Base-by-base conservation (phyloP, 2,797 vertebrate genomes). In the Enteromius afrohamiltoni region DNA sequence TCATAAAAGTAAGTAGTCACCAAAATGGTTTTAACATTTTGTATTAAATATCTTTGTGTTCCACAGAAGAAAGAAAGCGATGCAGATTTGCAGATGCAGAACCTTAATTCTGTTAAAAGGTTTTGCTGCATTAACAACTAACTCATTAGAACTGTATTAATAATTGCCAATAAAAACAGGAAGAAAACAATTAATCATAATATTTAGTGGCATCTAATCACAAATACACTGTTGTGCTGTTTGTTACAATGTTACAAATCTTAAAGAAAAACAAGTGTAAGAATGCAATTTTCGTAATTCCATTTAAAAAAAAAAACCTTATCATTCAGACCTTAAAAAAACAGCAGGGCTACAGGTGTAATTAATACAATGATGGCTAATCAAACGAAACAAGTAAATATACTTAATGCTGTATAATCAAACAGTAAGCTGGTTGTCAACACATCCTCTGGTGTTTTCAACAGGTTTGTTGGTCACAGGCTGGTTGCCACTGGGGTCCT, bases 401-500 rank as follows among this genome's bases (percentile, higher is more conserved):
- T 17, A 55, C 3, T 8, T 53, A n/a, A 14, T 74, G 71, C 29
- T 53, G 10, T 70, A 71, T 10, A 49, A 71, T 26, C 3, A 19
- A 65, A 19, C 29, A 71, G 14, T 49, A 26, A 23, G 42, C 23
- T 49, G 14, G 9, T 17, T 49, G 7, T 26, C 69, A 31, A n/a
- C 29, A 17, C 40, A 19, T 23, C 37, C 10, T 75, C 45, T 65
- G 6, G 29, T 14, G 51, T 81, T 74, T 51, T 82, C 58, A 67
- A 40, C 58, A 65, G 58, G 80, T 82, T 75, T 51, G 31, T 53
- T 71, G 29, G n/a, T 80, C 34, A 69, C 29, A 31, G 16, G 60
- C 58, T 60, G 47, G 49, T 40, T 60, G 31, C 21, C 53, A 62
- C 51, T 26, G 2, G 49, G 40, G 34, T 68, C 60, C 37, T 40